Evolutionary conservation across 1,140 invertebrate genomes (phyloP).

Genomic region (Orchesella cincta): DNA sequence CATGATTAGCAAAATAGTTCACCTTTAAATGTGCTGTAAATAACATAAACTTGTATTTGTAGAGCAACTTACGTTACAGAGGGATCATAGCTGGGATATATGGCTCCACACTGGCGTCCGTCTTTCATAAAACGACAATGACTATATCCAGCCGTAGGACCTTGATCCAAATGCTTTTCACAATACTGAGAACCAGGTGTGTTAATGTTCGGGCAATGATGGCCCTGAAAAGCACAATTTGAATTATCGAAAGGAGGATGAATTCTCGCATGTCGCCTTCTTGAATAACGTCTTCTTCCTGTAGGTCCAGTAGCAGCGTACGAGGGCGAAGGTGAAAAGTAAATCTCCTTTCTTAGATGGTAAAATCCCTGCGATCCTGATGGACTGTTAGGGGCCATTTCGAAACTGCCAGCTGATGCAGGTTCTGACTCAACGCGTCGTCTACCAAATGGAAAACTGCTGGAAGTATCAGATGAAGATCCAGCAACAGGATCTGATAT

Average conservation of each 20-base stretch:
- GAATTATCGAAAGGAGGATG: not conserved
- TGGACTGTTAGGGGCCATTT: conserved; percentile 1
- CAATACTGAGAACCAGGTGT: conserved; percentile 3
- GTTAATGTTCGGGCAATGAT: not conserved
- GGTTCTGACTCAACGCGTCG: conserved; percentile 14
- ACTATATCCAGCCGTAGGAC: not conserved
- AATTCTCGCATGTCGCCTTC: conserved; percentile 13
- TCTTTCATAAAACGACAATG: conserved; percentile 3
- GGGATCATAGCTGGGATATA: conserved; percentile 1
- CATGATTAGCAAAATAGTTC: not conserved
- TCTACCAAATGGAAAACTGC: not conserved
- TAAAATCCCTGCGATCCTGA: conserved; percentile 2
- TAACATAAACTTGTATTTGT: not conserved
- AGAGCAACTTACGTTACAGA: not conserved
- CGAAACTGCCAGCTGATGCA: not conserved
- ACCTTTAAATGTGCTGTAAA: not conserved
- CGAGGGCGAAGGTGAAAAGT: conserved; percentile 8
- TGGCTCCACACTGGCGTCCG: not conserved
- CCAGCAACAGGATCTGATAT: not conserved
- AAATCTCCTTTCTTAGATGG: not conserved
- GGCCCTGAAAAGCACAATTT: not conserved
- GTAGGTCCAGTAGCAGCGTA: not conserved
- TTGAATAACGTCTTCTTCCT: not conserved
- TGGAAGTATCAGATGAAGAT: not conserved
- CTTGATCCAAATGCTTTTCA: conserved; percentile 26